Evolutionary conservation across 2,113 vertebrate species (phyloP).

Genomic region (Pristiophorus japonicus): DNA sequence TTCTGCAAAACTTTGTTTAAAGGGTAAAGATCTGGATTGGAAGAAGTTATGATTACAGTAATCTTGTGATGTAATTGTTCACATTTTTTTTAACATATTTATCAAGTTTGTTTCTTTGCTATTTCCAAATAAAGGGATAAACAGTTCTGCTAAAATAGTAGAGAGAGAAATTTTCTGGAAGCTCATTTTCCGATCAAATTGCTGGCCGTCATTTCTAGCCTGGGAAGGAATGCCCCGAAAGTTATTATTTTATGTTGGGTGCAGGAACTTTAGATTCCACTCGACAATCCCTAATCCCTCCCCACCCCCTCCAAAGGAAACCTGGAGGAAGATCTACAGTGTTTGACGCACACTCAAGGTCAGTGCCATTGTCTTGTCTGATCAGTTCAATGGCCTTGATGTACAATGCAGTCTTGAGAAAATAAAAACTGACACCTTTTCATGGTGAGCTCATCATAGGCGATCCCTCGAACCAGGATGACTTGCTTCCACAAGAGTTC

Average conservation of each 20-base stretch:
- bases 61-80: not conserved
- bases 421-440: not conserved
- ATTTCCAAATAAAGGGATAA: not conserved
- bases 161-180: not conserved
- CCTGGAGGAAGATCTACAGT: not conserved
- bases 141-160: not conserved
- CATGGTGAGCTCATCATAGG: not conserved
- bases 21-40: not conserved
- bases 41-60: not conserved
- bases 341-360: not conserved
- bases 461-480: too few relatives aligned
- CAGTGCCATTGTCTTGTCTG: not conserved
- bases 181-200: not conserved
- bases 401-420: not conserved
- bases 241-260: not conserved
- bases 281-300: not conserved
- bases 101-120: not conserved
- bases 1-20: not conserved
- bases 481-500: too few relatives aligned
- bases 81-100: not conserved
- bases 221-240: not conserved
- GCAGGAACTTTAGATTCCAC: not conserved
- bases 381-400: not conserved
- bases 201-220: not conserved
- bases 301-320: not conserved